Base-by-base conservation (phyloP, 2,113 vertebrate species). In the Regulus satrapa region DNA sequence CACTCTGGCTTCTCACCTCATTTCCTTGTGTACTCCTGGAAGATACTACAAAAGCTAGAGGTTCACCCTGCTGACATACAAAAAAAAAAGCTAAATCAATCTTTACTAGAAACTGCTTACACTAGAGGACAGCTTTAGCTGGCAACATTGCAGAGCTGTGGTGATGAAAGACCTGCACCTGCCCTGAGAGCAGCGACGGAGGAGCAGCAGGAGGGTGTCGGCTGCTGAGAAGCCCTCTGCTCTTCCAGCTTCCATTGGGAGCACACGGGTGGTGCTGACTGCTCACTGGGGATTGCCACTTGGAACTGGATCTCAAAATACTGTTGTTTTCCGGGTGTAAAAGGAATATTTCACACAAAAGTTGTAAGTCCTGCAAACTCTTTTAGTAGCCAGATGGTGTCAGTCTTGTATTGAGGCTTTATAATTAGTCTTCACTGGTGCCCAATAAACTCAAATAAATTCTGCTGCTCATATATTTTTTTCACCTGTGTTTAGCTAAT, bases 341-440 rank as follows among this genome's bases (percentile, higher is more conserved):
- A 68, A 74, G 6, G 19, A 43, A 3, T 32, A 51, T 67, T 85
- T 78, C 59, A 59, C 8, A 28, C 14, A 6, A 41, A 25, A 3
- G 1, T 38, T 58, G 3, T 28, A 28, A 66, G 26, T 29, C 40
- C 59, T 93, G 93, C 73, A 94, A 74, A 24, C 19, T 80, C 77
- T 45, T 51, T 18, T 14, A 40, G 29, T 20, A 91, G 56, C 94
- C 97, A 95, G 92, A 43, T 58, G 96, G 93, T 96, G 97, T 97
- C 97, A 97, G 92, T 67, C 89, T 97, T 94, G 96, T 36, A 92
- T 31, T 58, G 46, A 67, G 29, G 38, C 76, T 62, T 81, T 80
- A 9, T 32, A 52, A 21, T 69, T 58, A n/a, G 25, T 73, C 10
- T 73, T 31, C n/a, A n/a, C 16, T 36, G 8, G 6, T 41, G 28